Evolutionary conservation across 2,113 vertebrate species (phyloP), one percentile per base, ranked within the genome.

Genomic region (Psittacula cyanocephala): DNA sequence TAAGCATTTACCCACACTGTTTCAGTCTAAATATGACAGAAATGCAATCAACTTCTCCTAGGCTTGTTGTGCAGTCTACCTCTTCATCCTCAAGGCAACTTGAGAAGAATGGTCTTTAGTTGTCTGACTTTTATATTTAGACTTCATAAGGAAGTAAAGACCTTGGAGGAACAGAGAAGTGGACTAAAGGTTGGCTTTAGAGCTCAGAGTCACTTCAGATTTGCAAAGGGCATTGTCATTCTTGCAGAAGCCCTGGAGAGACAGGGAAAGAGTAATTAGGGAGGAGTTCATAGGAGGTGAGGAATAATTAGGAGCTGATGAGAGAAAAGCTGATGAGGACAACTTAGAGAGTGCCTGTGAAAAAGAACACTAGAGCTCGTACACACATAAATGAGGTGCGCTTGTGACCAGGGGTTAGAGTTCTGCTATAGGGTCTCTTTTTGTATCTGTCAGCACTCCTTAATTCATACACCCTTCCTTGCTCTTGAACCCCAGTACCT

Each of bases 151-250:
- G 84, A 64, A 1, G 2, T 76, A 68, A 71, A 88, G 79, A 62
- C n/a, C 65, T 95, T 86, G 44, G 57, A 85, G 70, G 44, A 76
- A 72, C 55, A 69, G 52, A 76, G n/a, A 60, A 85, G 24, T 39
- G 44, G 65, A 81, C 41, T 64, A 75, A 96, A 96, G 59, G 62
- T 93, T 94, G 89, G 49, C 80, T 78, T 59, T 11, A 65, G 57
- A 57, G 31, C 65, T 86, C 67, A 81, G 44, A 86, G 65, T 41
- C 65, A 39, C 69, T 92, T 91, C 77, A 76, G 28, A 63, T 94
- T 89, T 94, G 49, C 77, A 93, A 96, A 95, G 87, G 83, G 37
- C 83, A 81, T 65, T 95, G 95, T 85, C 96, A 87, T 94, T 78
- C 69, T 79, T 92, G n/a, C 47, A 84, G 81, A 89, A 91, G 62